Evolutionary conservation across 2,888 invertebrate species (phyloP), one percentile per base, ranked within the genome.

Genomic region (Minunthozetes semirufus): DNA sequence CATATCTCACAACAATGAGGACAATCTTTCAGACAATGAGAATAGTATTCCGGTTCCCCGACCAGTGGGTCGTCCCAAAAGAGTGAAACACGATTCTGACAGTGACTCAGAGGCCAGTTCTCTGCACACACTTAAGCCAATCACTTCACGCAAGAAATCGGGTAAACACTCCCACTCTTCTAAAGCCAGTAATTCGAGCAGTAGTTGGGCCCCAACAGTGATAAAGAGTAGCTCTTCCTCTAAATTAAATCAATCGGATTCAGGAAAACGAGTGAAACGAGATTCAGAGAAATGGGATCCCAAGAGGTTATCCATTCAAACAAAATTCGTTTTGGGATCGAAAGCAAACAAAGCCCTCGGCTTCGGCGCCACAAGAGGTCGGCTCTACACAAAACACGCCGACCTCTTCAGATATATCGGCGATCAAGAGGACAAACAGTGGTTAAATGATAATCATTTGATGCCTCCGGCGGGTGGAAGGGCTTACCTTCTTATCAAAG

Each of bases 381-480:
- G 90, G 6, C 82, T 91, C 15, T 91, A 90, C 80, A 88, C 90
- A 1, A 87, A 90, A 80, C 91, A 91, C 83, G 89, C 91, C 5
- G 89, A 89, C 66, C 81, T 91, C 63, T 87, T 90, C 72, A 86
- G 80, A 81, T 92, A 91, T 82, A 88, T 89, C 27, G 90, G 90
- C 5, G 92, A 92, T 80, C 88, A 88, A 72, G 89, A 89, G 77
- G 92, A 92, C 81, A 90, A 91, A 81, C 89, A 90, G 80, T 91
- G 91, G 91, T 85, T 92, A 72, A 88, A 89, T 61, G 89, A 88
- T 77, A 88, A 90, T 80, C 89, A 89, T 80, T 84, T 90, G 77
- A 90, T 90, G 83, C 90, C 90, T 76, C 89, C 90, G 46, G 89
- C 89, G 74, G 90, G 90, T 0, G 90, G 90, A 5, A 89, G 89